phyloP scores from a whole-genome alignment of 2,888 invertebrate species.

The Coecobrya sp. region DNA sequence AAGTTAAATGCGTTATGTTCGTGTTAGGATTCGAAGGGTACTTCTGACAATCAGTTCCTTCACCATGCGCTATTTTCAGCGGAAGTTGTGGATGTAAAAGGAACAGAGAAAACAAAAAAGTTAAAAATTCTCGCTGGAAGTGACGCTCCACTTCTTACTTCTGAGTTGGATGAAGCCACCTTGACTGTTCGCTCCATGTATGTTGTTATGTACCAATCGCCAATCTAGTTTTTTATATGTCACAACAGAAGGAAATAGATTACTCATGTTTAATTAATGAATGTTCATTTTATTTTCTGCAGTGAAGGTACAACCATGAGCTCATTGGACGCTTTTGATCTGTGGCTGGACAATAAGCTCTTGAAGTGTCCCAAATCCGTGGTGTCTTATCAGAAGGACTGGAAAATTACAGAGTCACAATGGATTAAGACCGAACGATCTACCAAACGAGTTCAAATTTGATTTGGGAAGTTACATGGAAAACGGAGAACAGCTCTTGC shows the following conservation, averaged over 20 bases:
- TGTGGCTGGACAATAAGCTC: slow-evolving; percentile 72
- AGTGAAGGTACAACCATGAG: background rate
- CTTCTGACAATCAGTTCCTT: slow-evolving; percentile 39
- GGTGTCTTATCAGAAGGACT: slow-evolving; percentile 16
- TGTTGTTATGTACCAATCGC: no score
- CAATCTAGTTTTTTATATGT: no score
- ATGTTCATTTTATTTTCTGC: background rate
- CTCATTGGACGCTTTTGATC: slow-evolving; percentile 43
- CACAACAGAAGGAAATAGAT: no score
- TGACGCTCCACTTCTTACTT: slow-evolving; percentile 20
- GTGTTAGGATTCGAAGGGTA: background rate
- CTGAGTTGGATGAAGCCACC: background rate
- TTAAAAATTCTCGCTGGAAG: slow-evolving; percentile 48
- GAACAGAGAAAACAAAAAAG: no score
- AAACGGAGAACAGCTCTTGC: background rate
- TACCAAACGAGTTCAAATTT: slow-evolving; percentile 47
- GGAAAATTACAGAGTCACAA: slow-evolving; percentile 38
- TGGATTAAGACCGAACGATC: slow-evolving; percentile 45
- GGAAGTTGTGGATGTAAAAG: no score
- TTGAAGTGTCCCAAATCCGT: slow-evolving; percentile 30
- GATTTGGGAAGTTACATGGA: slow-evolving; percentile 9
- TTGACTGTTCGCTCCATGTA: slow-evolving; percentile 60
- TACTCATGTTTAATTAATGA: background rate
- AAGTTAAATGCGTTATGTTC: no score
- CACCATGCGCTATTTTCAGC: background rate